phyloP scores from a whole-genome alignment of 2,113 vertebrate genomes.

The human region DNA sequence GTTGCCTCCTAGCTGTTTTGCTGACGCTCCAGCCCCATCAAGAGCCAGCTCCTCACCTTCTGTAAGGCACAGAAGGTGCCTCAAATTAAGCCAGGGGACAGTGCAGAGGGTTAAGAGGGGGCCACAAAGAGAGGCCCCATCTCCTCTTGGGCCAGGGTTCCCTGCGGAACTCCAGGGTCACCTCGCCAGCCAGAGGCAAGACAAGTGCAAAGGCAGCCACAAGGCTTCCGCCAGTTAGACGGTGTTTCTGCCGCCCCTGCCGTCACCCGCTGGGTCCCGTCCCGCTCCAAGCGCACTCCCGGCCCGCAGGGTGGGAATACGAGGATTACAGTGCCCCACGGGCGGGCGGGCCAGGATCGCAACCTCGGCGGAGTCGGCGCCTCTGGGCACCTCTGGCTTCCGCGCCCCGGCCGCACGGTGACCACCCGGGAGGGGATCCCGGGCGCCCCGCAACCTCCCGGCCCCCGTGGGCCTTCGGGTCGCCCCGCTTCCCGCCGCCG shows the following conservation, averaged over 20 bases:
- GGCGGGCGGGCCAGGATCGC: neutral
- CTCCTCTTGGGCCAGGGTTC: neutral
- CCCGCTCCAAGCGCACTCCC: neutral
- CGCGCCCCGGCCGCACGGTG: neutral
- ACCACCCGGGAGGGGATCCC: rapidly evolving
- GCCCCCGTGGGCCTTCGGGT: neutral
- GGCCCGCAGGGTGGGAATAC: neutral
- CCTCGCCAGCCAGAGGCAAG: neutral
- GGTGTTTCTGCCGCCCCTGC: neutral
- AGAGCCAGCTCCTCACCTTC: neutral
- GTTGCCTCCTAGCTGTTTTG: neutral
- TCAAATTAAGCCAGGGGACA: neutral
- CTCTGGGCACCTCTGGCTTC: neutral
- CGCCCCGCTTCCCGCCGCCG: neutral
- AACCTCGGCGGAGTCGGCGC: neutral
- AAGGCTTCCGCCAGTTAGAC: rapidly evolving
- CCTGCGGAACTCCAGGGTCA: neutral
- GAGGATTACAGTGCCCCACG: neutral
- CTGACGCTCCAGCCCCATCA: rapidly evolving
- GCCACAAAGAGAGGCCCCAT: no score
- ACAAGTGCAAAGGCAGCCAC: neutral
- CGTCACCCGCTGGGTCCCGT: rapidly evolving
- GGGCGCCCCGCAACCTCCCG: neutral
- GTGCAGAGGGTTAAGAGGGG: neutral
- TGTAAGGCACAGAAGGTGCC: neutral